phyloP scores from a whole-genome alignment of 2,113 vertebrate species.

The Sebastes fasciatus region DNA sequence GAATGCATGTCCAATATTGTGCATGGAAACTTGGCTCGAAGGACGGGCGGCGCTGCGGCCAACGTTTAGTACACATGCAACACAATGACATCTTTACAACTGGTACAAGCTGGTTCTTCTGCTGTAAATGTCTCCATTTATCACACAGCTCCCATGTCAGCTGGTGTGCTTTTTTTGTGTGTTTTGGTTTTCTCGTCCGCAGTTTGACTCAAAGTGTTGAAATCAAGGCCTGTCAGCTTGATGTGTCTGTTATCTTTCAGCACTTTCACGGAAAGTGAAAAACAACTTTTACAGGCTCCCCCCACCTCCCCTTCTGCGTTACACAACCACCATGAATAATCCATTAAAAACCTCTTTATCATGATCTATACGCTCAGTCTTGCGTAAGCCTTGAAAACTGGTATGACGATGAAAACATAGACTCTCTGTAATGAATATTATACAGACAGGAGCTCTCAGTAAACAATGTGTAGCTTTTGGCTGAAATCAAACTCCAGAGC shows the following conservation, averaged over 20 bases:
- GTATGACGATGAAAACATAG: conserved; percentile 18
- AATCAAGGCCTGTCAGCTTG: conserved; percentile 43
- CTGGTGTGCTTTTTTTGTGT: conserved; percentile 20
- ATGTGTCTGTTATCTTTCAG: conserved; percentile 57
- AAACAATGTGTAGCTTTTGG: conserved; percentile 55
- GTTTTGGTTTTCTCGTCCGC: conserved; percentile 49
- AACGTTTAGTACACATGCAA: conserved; percentile 61
- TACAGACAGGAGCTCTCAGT: conserved; percentile 17
- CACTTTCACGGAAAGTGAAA: conserved; percentile 24
- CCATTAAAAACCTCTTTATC: conserved; percentile 37
- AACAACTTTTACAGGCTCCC: conserved; percentile 16
- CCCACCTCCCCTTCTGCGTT: background rate
- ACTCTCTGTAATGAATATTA: conserved; percentile 15
- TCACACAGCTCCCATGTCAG: conserved; percentile 43
- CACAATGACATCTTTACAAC: conserved; percentile 79
- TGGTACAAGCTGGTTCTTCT: conserved; percentile 51
- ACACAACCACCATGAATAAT: conserved; percentile 52
- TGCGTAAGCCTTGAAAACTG: background rate
- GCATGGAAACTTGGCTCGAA: conserved; percentile 79
- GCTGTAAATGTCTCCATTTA: conserved; percentile 40
- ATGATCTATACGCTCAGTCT: conserved; percentile 30
- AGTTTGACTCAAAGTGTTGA: conserved; percentile 45
- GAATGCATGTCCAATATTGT: conserved; percentile 79
- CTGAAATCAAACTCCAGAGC: conserved; percentile 31
- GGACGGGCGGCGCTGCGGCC: conserved; percentile 47